These are phyloP conservation scores for Gavia stellata DNA, from an alignment of 2,113 vertebrate genomes.

Conservation along the genomic window DNA sequence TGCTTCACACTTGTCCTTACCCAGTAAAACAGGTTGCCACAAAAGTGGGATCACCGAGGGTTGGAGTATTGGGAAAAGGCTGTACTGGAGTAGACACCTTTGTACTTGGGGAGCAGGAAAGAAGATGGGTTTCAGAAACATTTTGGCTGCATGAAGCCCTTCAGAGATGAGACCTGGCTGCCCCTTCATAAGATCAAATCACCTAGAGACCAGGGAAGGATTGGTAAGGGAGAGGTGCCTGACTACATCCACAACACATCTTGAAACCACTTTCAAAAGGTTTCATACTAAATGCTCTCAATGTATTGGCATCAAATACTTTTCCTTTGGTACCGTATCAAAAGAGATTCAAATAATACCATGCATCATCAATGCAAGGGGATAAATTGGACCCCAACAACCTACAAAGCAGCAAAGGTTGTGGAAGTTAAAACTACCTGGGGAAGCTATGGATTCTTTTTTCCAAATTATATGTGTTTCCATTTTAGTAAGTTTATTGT, in stretches of 20 bases:
- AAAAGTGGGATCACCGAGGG: neutral
- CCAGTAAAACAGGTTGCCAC: neutral
- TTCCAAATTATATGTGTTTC: neutral
- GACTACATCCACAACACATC: neutral
- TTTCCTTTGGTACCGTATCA: neutral
- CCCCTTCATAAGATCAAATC: neutral
- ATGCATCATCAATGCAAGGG: neutral
- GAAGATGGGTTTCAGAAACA: neutral
- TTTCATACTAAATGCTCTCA: neutral
- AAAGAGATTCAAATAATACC: neutral
- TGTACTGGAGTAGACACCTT: neutral
- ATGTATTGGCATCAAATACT: neutral
- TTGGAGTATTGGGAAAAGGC: neutral
- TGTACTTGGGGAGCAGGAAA: neutral
- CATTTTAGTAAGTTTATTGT: neutral
- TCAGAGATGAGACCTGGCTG: neutral
- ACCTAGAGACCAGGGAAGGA: neutral
- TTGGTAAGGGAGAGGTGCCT: neutral
- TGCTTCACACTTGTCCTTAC: neutral
- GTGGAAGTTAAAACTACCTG: neutral
- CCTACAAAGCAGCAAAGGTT: neutral
- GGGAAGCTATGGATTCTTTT: neutral
- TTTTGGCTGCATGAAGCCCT: neutral
- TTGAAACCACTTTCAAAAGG: neutral
- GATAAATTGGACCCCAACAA: neutral